These are phyloP conservation scores for Carcina quercana DNA, from an alignment of 2,888 invertebrate genomes.

Conservation along the genomic window DNA sequence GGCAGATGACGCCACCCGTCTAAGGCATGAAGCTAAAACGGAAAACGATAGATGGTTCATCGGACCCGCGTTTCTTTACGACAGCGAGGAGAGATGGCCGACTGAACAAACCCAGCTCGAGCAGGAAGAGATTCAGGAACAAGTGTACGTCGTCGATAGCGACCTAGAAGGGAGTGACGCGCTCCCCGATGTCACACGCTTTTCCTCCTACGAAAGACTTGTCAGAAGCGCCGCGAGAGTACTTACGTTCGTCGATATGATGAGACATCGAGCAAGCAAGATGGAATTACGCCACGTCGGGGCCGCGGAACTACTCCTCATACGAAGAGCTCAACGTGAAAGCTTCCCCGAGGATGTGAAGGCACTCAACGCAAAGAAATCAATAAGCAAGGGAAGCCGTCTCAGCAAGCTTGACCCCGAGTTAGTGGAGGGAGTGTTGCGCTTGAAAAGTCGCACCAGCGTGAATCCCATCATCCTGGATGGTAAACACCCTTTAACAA, in stretches of 20 bases:
- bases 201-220: too few species aligned
- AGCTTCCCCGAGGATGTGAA: background rate
- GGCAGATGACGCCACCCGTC: slow-evolving; percentile 19
- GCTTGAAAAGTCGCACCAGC: slow-evolving; percentile 1
- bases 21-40: slow-evolving; percentile 6
- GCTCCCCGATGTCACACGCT: too few species aligned
- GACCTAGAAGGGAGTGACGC: slow-evolving; percentile 2
- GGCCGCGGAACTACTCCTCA: slow-evolving; percentile 2
- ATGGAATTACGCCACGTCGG: slow-evolving; percentile 15
- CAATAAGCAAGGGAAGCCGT: slow-evolving; percentile 5
- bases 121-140: background rate
- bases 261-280: too few species aligned
- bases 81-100: slow-evolving; percentile 3
- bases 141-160: background rate
- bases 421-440: slow-evolving; percentile 13
- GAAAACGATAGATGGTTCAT: slow-evolving; percentile 9
- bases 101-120: background rate
- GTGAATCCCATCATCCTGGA: slow-evolving; percentile 15
- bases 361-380: background rate
- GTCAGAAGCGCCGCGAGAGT: too few species aligned
- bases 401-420: slow-evolving; percentile 9
- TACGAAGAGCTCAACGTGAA: background rate
- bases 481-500: slow-evolving; percentile 11
- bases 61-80: slow-evolving; percentile 12
- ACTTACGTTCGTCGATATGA: too few species aligned